Evolutionary conservation across 2,797 vertebrate genomes (phyloP), one percentile per base, ranked within the genome.

Genomic region (Phrynocephalus forsythii): DNA sequence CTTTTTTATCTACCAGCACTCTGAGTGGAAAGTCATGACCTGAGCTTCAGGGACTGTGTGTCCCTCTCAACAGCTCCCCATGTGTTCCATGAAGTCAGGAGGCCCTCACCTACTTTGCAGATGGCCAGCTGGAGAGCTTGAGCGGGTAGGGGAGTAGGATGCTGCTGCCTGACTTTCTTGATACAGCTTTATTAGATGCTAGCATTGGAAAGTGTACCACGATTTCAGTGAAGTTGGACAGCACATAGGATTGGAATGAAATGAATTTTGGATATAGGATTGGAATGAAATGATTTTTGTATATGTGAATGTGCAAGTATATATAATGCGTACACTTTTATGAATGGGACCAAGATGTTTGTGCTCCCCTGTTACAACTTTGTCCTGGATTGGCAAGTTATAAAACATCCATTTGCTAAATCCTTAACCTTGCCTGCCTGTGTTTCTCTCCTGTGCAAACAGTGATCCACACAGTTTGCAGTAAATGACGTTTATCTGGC

Each of bases 401-500:
- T 77, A 86, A 4, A 79, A 50, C 63, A 50, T 16, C 30, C 52
- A 28, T 91, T 88, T 83, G 82, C 28, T 87, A 11, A 63, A 72
- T 13, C 20, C 83, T 0, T 30, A 48, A 30, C 83, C 75, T 69
- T 9, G 9, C 22, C 48, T 91, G 50, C 1, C 87, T 0, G 50
- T 84, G 52, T 73, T 84, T 60, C 67, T 24, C 48, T 73, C 81
- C 10, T 76, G 48, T 68, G 71, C 20, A 87, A 87, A 82, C n/a
- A 52, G 60, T 52, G 50, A 73, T 75, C 30, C 0, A 0, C 0
- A 0, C 0, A 72, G 76, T 88, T 92, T 93, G 89, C 91, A 88
- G 89, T 91, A 93, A 95, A 89, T 73, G 10, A 5, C 77, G 63
- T 93, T 92, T 90, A 82, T 76, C 87, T 89, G 8, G 48, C 83